Evolutionary conservation across 2,113 vertebrate species (phyloP), one percentile per base, ranked within the genome.

Genomic region (Vireo altiloquus): DNA sequence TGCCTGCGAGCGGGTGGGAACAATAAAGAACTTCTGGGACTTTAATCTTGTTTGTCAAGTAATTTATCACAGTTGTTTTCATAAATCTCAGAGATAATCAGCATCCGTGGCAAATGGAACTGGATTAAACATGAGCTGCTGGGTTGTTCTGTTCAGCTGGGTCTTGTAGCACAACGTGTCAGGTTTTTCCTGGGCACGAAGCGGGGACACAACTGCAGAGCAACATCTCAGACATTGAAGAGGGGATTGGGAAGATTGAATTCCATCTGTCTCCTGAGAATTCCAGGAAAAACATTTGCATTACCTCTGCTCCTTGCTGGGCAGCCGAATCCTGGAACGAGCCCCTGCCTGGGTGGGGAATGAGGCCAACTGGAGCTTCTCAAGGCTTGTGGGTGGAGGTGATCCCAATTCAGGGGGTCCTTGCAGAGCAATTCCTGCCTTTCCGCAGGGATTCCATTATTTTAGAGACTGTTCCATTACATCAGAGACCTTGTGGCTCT

Each of bases 1-100:
- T 72, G 75, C 88, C 87, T 65, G 85, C 37, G 50, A 97, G 91
- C 66, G 15, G 69, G 35, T 33, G 68, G 74, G 52, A 92, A 92
- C 81, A 86, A 94, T 63, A 16, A 92, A 71, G 88, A 95, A 86
- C 78, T 94, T 90, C 7, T 10, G 60, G 88, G 66, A 76, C 59
- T 91, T 96, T 97, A 94, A 97, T 97, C 74, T 79, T 94, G 70
- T 96, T 97, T 97, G 96, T 97, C 97, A 92, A 94, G 90, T 93
- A 80, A 94, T 96, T 90, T 88, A 95, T 92, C 95, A 94, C 82
- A 78, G 93, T 88, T 96, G 83, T 92, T 97, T 97, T 96, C 53
- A 83, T 87, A 71, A 95, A 97, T 95, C 71, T 90, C 63, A 2
- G 82, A 91, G 71, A 94, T 96, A 94, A 95, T 96, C 94, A 94